Percentiles rank a stretch among this genome's conserved stretches.
These are phyloP conservation scores for Sesia bembeciformis DNA, from an alignment of 2,888 invertebrate genomes.

Conservation along the genomic window DNA sequence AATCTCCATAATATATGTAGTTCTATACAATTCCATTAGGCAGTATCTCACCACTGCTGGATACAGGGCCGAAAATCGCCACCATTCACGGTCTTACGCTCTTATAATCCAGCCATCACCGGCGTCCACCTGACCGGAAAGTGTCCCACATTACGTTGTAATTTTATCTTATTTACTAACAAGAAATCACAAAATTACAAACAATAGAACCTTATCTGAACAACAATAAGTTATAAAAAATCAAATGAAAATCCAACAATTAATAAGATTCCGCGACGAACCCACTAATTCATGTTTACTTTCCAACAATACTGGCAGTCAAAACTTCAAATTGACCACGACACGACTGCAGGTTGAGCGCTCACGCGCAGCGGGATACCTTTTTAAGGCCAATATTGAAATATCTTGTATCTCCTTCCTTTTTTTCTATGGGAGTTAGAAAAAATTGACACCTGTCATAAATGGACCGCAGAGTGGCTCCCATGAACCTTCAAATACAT, in stretches of 20 bases:
- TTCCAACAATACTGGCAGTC: slow-evolving; percentile 5
- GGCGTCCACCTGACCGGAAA: too few relatives aligned
- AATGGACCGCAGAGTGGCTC: slow-evolving; percentile 29
- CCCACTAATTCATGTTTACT: slow-evolving; percentile 11
- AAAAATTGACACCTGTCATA: slow-evolving; percentile 59
- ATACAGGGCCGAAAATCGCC: too few relatives aligned
- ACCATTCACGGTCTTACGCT: too few relatives aligned
- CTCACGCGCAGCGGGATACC: slow-evolving; percentile 40
- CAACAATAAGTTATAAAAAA: too few relatives aligned
- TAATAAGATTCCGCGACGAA: slow-evolving; percentile 19
- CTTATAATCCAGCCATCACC: too few relatives aligned
- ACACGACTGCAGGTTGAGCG: slow-evolving; percentile 8
- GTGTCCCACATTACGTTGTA: too few relatives aligned
- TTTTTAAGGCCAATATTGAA: slow-evolving; percentile 47
- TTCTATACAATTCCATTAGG: too few relatives aligned
- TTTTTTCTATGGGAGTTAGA: slow-evolving; percentile 17
- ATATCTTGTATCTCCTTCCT: slow-evolving; percentile 44
- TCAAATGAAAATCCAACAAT: slow-evolving; percentile 14
- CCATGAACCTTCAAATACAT: slow-evolving; percentile 6
- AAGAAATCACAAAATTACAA: too few relatives aligned
- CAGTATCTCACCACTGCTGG: too few relatives aligned
- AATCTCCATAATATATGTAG: too few relatives aligned
- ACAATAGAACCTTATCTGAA: too few relatives aligned
- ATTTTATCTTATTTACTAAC: too few relatives aligned
- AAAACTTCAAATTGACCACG: slow-evolving; percentile 2